phyloP scores from a whole-genome alignment of 92 coral and sea anemone species.

The Umimayanthus kanabou region DNA sequence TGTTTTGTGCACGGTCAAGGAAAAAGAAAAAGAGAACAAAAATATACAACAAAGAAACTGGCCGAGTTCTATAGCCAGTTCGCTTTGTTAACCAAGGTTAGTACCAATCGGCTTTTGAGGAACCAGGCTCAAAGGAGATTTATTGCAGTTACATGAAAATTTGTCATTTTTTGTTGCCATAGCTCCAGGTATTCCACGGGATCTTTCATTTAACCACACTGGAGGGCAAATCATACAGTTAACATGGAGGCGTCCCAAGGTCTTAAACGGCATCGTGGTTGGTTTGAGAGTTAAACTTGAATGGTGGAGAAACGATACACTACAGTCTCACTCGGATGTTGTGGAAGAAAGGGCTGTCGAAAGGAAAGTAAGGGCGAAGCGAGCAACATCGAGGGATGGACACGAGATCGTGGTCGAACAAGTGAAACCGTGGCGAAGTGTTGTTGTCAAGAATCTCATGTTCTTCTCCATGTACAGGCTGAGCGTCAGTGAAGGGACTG shows the following conservation, averaged over 20 bases:
- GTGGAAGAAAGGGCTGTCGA: slow-evolving; percentile 31
- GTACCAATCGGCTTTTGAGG: too few species aligned
- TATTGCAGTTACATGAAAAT: too few species aligned
- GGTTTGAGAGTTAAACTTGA: slow-evolving; percentile 34
- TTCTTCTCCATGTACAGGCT: slow-evolving; percentile 24
- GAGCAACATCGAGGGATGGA: slow-evolving; percentile 26
- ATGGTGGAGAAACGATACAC: slow-evolving; percentile 38
- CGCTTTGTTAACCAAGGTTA: too few species aligned
- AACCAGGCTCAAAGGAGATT: too few species aligned
- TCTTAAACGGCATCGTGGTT: slow-evolving; percentile 28
- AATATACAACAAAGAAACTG: too few species aligned
- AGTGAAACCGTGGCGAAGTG: slow-evolving; percentile 21
- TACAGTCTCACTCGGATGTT: slow-evolving; percentile 24
- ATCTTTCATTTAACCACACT: slow-evolving; percentile 35
- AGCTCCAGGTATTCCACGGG: slow-evolving; percentile 39
- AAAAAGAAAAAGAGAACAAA: too few species aligned
- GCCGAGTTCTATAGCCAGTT: too few species aligned
- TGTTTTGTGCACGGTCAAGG: too few species aligned
- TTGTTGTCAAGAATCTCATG: slow-evolving; percentile 21
- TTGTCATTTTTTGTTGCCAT: not conserved
- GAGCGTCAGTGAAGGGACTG: slow-evolving; percentile 45
- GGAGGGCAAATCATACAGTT: slow-evolving; percentile 25
- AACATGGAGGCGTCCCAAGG: slow-evolving; percentile 20
- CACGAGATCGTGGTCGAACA: slow-evolving; percentile 25
- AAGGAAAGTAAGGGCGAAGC: slow-evolving; percentile 12